phyloP scores from a whole-genome alignment of 64 coral and sea anemone species.

The Actinia tenebrosa region DNA sequence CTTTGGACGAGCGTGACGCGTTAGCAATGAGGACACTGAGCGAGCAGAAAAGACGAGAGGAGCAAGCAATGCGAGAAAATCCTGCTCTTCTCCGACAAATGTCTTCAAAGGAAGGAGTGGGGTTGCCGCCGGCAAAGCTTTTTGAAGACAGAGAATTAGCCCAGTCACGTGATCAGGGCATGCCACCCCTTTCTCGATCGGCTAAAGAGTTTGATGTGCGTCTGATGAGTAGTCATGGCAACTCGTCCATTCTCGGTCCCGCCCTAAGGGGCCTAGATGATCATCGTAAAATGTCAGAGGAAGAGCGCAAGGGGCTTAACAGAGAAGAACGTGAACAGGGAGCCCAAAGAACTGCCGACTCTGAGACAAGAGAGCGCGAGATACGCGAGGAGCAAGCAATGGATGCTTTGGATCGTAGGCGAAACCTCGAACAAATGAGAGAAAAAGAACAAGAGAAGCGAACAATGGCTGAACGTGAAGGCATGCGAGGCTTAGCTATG shows the following conservation, averaged over 20 bases:
- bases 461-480: slow-evolving; percentile 44
- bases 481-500: slow-evolving; percentile 8
- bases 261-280: slow-evolving; percentile 35
- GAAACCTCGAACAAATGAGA: slow-evolving; percentile 34
- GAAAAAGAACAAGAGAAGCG: slow-evolving; percentile 76
- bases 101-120: slow-evolving; percentile 29
- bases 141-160: slow-evolving; percentile 46
- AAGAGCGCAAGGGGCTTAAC: slow-evolving; percentile 7
- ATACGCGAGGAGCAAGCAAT: slow-evolving; percentile 44
- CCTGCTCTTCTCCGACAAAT: slow-evolving; percentile 31
- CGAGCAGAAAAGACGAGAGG: slow-evolving; percentile 67
- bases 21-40: slow-evolving; percentile 35
- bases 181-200: slow-evolving; percentile 1
- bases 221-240: slow-evolving; percentile 25
- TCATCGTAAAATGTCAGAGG: slow-evolving; percentile 25
- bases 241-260: slow-evolving; percentile 36
- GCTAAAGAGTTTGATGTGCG: slow-evolving; percentile 20
- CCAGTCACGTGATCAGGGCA: slow-evolving; percentile 8
- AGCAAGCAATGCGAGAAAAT: slow-evolving; percentile 44
- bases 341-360: slow-evolving; percentile 15
- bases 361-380: slow-evolving; percentile 30
- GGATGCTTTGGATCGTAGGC: slow-evolving; percentile 43
- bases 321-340: slow-evolving; percentile 42
- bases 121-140: slow-evolving; percentile 44
- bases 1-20: slow-evolving; percentile 58